phyloP scores from a whole-genome alignment of 2,113 vertebrate species.

The Corydoras sp. region DNA sequence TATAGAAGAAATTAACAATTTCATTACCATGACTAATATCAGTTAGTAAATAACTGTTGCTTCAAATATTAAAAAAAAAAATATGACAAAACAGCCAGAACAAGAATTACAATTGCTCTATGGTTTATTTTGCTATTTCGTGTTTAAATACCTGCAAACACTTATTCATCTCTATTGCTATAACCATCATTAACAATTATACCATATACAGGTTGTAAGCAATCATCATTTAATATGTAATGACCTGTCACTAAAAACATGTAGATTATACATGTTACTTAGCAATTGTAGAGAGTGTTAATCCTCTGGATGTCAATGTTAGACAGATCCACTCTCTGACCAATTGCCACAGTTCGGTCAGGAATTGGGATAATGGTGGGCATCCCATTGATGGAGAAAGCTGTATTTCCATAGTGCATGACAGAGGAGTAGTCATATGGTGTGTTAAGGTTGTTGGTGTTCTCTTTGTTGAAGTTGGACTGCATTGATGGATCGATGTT shows the following conservation, averaged over 20 bases:
- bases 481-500: slow-evolving; percentile 23
- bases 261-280: not conserved
- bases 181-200: no score
- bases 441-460: slow-evolving; percentile 41
- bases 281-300: slow-evolving; percentile 40
- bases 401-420: slow-evolving; percentile 44
- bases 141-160: no score
- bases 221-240: no score
- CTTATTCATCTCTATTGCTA: no score
- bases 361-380: slow-evolving; percentile 41
- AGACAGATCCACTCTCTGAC: slow-evolving; percentile 35
- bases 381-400: slow-evolving; percentile 31
- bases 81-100: no score
- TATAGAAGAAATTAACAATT: no score
- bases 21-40: no score
- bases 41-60: no score
- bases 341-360: slow-evolving; percentile 23
- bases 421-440: slow-evolving; percentile 46
- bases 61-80: no score
- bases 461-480: slow-evolving; percentile 28
- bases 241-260: not conserved
- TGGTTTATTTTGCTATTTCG: no score
- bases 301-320: slow-evolving; percentile 37
- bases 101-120: no score
- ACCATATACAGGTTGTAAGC: no score